These are phyloP conservation scores for Labeo catla DNA, from an alignment of 2,113 vertebrate species.

Conservation along the genomic window DNA sequence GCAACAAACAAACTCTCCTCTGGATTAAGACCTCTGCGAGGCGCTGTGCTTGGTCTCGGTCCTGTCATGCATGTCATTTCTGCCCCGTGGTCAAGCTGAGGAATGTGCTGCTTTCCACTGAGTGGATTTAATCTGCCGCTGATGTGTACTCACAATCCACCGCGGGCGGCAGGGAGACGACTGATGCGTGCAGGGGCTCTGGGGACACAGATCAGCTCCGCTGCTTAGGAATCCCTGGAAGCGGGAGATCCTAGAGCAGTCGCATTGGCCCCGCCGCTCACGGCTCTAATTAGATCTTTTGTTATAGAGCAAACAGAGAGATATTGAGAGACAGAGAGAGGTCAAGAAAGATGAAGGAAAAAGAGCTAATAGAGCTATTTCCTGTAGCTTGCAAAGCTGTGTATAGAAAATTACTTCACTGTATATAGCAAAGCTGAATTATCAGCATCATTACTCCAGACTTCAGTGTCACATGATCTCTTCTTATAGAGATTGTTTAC, in stretches of 20 bases:
- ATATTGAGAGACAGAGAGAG: slow-evolving; percentile 2
- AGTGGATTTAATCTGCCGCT: slow-evolving; percentile 45
- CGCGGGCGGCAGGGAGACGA: slow-evolving; percentile 13
- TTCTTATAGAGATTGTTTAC: too few relatives aligned
- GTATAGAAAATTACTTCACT: background rate
- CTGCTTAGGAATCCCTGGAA: slow-evolving; percentile 49
- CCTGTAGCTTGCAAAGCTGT: background rate
- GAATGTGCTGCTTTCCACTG: slow-evolving; percentile 32
- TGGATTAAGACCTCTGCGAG: slow-evolving; percentile 1
- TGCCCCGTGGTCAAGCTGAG: background rate
- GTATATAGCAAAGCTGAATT: background rate
- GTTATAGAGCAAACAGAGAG: slow-evolving; percentile 42
- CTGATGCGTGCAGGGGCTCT: slow-evolving; percentile 29
- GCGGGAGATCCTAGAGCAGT: slow-evolving; percentile 22
- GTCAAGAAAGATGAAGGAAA: background rate
- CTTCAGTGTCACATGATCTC: background rate
- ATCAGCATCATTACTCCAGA: background rate
- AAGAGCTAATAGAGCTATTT: background rate
- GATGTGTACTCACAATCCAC: slow-evolving; percentile 46
- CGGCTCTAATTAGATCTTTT: slow-evolving; percentile 62
- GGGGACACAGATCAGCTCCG: slow-evolving; percentile 35
- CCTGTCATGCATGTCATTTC: slow-evolving; percentile 18
- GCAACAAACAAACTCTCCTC: background rate
- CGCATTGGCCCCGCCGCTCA: slow-evolving; percentile 39
- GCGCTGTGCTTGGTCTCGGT: background rate